phyloP scores from a whole-genome alignment of 2,113 vertebrate species.

The Cyprinus carpio region DNA sequence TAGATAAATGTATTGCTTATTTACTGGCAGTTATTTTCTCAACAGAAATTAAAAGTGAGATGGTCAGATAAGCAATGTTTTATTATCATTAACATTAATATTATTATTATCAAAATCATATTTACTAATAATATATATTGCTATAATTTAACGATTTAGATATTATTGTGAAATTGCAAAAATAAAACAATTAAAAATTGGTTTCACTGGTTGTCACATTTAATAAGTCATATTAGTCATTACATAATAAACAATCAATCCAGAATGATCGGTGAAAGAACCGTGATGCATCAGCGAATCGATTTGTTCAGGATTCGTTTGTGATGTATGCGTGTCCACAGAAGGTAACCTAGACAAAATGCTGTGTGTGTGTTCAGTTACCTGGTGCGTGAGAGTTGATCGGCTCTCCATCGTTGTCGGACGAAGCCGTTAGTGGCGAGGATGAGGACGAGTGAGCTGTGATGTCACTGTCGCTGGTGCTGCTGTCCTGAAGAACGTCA shows the following conservation, averaged over 20 bases:
- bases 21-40: background rate
- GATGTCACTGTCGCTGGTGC: slow-evolving; percentile 97
- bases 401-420: slow-evolving; percentile 90
- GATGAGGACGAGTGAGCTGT: slow-evolving; percentile 93
- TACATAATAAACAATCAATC: background rate
- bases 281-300: slow-evolving; percentile 6
- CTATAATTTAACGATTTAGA: background rate
- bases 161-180: background rate
- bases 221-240: background rate
- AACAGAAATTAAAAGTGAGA: background rate
- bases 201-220: background rate
- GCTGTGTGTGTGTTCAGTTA: slow-evolving; percentile 41
- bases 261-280: background rate
- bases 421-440: slow-evolving; percentile 88
- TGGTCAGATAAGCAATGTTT: background rate
- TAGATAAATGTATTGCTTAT: too few species aligned
- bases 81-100: background rate
- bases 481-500: slow-evolving; percentile 98
- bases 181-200: background rate
- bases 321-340: background rate
- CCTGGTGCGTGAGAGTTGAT: slow-evolving; percentile 96
- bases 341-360: background rate
- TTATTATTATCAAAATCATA: background rate
- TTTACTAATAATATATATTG: too few species aligned
- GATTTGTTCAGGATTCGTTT: background rate